Percentiles rank a stretch among this genome's conserved stretches.
Evolutionary conservation across 2,113 vertebrate genomes (phyloP).

Genomic region (Hippocampus abdominalis): DNA sequence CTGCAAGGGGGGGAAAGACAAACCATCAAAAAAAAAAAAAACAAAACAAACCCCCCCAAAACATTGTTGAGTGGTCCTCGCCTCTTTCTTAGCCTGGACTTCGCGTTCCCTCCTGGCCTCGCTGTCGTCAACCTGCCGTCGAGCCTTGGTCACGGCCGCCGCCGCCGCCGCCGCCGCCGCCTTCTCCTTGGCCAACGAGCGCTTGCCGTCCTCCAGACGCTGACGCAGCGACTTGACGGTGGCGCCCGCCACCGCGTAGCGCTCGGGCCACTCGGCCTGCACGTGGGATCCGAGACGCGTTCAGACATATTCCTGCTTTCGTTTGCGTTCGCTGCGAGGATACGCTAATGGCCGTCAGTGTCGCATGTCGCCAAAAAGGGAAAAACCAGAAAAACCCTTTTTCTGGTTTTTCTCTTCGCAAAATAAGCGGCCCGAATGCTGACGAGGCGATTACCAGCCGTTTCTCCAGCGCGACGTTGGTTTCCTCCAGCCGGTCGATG

Average conservation of each 20-base stretch:
- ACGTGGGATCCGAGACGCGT: neutral
- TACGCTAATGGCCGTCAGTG: neutral
- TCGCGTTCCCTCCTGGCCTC: conserved; percentile 81
- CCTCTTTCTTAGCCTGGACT: conserved; percentile 87
- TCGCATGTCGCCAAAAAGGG: too few relatives aligned
- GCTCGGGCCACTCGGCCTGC: conserved; percentile 84
- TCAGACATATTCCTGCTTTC: neutral
- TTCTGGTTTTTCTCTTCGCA: too few relatives aligned
- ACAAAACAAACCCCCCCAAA: neutral
- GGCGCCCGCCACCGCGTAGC: conserved; percentile 71
- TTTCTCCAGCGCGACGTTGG: conserved; percentile 81
- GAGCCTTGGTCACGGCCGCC: conserved; percentile 77
- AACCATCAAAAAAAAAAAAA: neutral
- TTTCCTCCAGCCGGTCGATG: conserved; percentile 81
- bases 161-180: conserved; percentile 88
- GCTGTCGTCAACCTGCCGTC: conserved; percentile 82
- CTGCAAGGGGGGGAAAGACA: neutral
- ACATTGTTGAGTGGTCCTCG: too few relatives aligned
- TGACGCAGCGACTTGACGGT: conserved; percentile 80
- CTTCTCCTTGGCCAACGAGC: conserved; percentile 79
- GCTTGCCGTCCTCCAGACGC: conserved; percentile 81
- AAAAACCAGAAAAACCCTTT: too few relatives aligned
- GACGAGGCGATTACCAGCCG: conserved; percentile 74
- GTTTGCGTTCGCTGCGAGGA: neutral
- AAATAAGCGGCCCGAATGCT: too few relatives aligned